A percentile compares a stretch with the other conserved stretches of the same genome.
phyloP scores from a whole-genome alignment of 2,113 vertebrate species.

The Rhinolophus sinicus region DNA sequence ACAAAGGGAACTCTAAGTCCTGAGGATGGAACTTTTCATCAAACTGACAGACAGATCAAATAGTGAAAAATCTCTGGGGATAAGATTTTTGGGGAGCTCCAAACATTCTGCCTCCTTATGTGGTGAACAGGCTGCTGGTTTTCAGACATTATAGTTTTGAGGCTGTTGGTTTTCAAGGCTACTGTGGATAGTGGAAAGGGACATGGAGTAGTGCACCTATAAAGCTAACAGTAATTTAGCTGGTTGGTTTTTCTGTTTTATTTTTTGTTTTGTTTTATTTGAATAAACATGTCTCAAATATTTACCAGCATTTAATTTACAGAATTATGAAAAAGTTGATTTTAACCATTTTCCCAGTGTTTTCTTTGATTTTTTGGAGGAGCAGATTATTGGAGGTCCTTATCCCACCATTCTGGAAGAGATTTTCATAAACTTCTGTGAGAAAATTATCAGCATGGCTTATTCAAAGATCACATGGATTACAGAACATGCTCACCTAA shows the following conservation, averaged over 20 bases:
- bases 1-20: neutral
- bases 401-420: neutral
- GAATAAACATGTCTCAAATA: neutral
- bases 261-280: neutral
- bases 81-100: neutral
- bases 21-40: neutral
- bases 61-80: neutral
- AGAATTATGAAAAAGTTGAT: neutral
- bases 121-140: neutral
- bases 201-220: no score
- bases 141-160: neutral
- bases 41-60: neutral
- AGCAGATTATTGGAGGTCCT: neutral
- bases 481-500: neutral
- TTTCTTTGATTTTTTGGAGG: neutral
- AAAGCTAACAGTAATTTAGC: neutral
- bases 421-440: neutral
- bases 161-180: neutral
- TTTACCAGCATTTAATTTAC: neutral
- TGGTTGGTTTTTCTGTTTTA: neutral
- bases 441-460: neutral
- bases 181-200: neutral
- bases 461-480: neutral
- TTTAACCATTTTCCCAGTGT: neutral
- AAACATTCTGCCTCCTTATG: neutral